Evolutionary conservation across 2,113 vertebrate genomes (phyloP).

Genomic region (Engraulis encrasicolus): DNA sequence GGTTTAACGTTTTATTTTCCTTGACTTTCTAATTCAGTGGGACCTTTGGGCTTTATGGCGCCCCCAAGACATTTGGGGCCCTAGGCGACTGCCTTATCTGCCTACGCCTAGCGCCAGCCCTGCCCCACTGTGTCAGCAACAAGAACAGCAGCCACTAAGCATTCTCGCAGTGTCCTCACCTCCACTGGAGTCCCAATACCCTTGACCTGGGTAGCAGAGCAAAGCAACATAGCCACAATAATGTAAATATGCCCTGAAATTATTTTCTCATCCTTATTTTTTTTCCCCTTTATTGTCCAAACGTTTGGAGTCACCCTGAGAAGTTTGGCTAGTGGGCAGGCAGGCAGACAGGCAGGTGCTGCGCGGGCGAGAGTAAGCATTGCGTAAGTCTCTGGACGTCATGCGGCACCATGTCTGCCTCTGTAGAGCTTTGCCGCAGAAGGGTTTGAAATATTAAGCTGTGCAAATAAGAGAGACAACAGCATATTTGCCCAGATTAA

Average conservation of each 20-base stretch:
- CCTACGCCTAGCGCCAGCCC: too few relatives aligned
- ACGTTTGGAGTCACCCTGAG: not conserved
- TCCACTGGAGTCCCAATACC: not conserved
- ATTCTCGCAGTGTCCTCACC: not conserved
- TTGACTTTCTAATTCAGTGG: too few relatives aligned
- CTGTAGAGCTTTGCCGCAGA: not conserved
- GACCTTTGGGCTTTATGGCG: too few relatives aligned
- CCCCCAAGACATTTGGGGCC: too few relatives aligned
- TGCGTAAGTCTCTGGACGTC: not conserved
- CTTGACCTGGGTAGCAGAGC: not conserved
- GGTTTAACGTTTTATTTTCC: too few relatives aligned
- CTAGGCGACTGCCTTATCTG: too few relatives aligned
- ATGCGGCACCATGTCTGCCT: not conserved
- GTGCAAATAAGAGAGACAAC: not conserved
- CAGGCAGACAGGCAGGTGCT: too few relatives aligned
- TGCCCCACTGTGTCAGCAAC: not conserved
- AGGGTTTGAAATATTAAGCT: slow-evolving; percentile 17
- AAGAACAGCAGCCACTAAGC: not conserved
- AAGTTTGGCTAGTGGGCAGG: not conserved
- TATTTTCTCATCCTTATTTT: not conserved
- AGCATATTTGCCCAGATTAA: slow-evolving; percentile 4
- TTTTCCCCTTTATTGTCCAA: not conserved
- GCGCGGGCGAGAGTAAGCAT: not conserved
- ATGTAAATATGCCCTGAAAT: not conserved
- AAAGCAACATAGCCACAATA: not conserved